phyloP scores from a whole-genome alignment of 2,113 vertebrate genomes.

The Pygoscelis adeliae region DNA sequence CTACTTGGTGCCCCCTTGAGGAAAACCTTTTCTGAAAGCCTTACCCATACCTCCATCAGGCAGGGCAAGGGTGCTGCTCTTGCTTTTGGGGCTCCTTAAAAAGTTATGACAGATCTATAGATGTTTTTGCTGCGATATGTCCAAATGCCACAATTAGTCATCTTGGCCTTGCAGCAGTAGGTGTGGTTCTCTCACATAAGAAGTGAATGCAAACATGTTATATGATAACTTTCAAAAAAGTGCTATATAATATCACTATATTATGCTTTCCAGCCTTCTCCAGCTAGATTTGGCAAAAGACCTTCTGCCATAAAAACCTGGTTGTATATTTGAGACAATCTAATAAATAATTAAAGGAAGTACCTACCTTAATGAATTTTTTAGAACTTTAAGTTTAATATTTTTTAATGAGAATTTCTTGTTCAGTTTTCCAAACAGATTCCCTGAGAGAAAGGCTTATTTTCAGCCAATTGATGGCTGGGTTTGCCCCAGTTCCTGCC shows the following conservation, averaged over 20 bases:
- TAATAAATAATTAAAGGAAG: not conserved
- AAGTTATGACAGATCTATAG: not conserved
- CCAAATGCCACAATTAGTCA: not conserved
- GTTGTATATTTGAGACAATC: not conserved
- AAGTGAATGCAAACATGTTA: not conserved
- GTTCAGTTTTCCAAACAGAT: not conserved
- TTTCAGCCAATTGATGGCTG: not conserved
- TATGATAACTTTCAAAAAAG: not conserved
- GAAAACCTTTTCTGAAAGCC: not conserved
- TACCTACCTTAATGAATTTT: not conserved
- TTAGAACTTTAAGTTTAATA: not conserved
- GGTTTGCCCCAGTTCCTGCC: not conserved
- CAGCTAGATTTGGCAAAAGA: not conserved
- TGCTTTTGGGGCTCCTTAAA: not conserved
- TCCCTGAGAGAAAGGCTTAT: not conserved
- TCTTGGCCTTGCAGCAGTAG: not conserved
- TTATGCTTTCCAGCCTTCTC: not conserved
- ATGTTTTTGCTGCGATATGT: not conserved
- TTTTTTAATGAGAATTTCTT: not conserved
- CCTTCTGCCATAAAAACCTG: not conserved
- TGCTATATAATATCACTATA: not conserved
- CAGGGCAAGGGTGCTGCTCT: not conserved
- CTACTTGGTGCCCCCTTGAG: not conserved
- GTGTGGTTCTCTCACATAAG: not conserved
- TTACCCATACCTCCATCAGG: not conserved